Base-by-base conservation (phyloP, 1,140 invertebrate species). In the Calliopsis andreniformis region DNA sequence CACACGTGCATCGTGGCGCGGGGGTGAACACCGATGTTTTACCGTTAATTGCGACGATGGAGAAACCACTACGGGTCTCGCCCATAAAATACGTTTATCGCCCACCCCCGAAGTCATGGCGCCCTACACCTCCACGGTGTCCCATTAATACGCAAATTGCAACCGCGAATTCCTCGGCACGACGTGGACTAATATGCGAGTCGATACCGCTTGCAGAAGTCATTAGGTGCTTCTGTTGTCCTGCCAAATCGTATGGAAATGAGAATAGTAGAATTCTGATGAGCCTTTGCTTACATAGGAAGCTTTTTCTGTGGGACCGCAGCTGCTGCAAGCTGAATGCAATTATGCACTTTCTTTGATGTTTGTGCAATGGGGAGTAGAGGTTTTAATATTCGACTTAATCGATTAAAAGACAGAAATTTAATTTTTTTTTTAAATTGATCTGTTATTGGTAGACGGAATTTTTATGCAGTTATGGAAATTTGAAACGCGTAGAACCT, bases 41-140 rank as follows among this genome's bases (percentile, higher is more conserved):
- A 84, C 83, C 85, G 79, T 85, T 87, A 88, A 86, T 80, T 81
- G 83, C 78, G 70, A 72, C 53, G 62, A 53, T 71, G 84, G 76
- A 79, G 76, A 77, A 81, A 77, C 70, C 72, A 28, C 73, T 28
- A 43, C 66, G 63, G 59, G 30, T 51, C 61, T 49, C 20, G 49
- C 35, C 76, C 71, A 72, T 88, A 87, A 89, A 88, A 84, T 87
- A 83, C 82, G 70, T 86, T 89, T 89, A 89, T 83, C 80, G 80
- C 81, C 75, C 84, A 76, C 77, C 80, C 35, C 35, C 35, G 82
- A 88, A 87, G 77, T 86, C 76, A 66, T 61, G 47, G 43, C 66
- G 20, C 25, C 63, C 51, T 39, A n/a, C 30, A 5, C 80, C 82
- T 66, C 63, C 62, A 56, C 49, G 76, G 63, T 20, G 66, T 12